phyloP scores from a whole-genome alignment of 2,797 vertebrate species.

The Oreonectes daqikongensis region DNA sequence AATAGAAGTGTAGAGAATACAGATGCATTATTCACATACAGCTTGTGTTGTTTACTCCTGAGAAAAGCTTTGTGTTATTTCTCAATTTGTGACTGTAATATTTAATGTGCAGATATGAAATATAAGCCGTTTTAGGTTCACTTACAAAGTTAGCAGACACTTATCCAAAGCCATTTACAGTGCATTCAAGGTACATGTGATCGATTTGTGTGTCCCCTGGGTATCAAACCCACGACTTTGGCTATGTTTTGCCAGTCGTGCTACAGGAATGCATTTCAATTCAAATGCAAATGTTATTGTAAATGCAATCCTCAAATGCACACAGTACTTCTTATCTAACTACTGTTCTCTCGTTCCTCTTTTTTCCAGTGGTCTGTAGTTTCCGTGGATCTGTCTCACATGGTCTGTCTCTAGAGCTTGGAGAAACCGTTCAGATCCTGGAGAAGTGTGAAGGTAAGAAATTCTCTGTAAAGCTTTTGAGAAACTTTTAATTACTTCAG shows the following conservation, averaged over 20 bases:
- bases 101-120: neutral
- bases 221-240: neutral
- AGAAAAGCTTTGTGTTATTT: neutral
- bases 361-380: slow-evolving; percentile 89
- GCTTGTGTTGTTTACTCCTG: neutral
- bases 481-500: neutral
- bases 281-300: neutral
- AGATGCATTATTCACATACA: neutral
- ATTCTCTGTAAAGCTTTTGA: neutral
- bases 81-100: neutral
- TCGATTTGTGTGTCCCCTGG: neutral
- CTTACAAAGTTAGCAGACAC: neutral
- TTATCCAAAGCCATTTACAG: neutral
- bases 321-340: neutral
- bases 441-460: slow-evolving; percentile 96
- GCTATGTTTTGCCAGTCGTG: neutral
- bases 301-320: neutral
- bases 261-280: neutral
- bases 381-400: slow-evolving; percentile 92
- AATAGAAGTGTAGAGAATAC: too few relatives aligned
- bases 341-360: slow-evolving; percentile 9
- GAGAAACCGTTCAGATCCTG: slow-evolving; percentile 97
- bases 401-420: slow-evolving; percentile 93
- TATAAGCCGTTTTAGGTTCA: neutral
- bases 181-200: neutral